These are phyloP conservation scores for Romanogobio albipinnatus DNA, from an alignment of 2,113 vertebrate species.

Conservation along the genomic window DNA sequence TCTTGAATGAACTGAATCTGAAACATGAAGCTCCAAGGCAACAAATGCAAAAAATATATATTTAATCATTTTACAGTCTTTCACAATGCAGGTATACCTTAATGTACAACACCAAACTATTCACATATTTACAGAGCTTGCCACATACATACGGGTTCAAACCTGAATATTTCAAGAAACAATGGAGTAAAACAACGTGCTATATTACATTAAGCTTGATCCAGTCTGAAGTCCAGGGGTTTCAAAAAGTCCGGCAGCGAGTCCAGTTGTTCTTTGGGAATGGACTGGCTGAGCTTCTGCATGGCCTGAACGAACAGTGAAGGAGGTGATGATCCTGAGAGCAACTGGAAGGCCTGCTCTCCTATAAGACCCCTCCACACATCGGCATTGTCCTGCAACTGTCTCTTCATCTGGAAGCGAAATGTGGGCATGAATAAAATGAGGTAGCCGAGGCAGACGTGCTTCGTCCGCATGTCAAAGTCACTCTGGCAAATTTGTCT, in stretches of 20 bases:
- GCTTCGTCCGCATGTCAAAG: conserved; percentile 64
- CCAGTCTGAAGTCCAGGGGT: conserved; percentile 80
- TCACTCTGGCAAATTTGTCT: conserved; percentile 67
- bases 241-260: conserved; percentile 85
- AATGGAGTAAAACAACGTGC: not conserved
- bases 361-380: conserved; percentile 85
- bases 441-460: conserved; percentile 85
- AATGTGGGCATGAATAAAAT: conserved; percentile 81
- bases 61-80: conserved; percentile 30
- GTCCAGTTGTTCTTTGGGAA: conserved; percentile 79
- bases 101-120: conserved; percentile 28
- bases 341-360: conserved; percentile 80
- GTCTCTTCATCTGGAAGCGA: conserved; percentile 65
- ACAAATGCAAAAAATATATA: conserved; percentile 33
- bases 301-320: conserved; percentile 85
- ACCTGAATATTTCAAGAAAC: not conserved
- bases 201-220: conserved; percentile 34
- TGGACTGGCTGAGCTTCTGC: conserved; percentile 84
- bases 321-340: conserved; percentile 80
- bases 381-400: conserved; percentile 75
- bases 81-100: not conserved
- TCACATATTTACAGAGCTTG: conserved; percentile 49
- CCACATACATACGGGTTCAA: not conserved
- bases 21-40: not conserved
- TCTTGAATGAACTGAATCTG: not conserved